A percentile compares a stretch with the other conserved stretches of the same genome.
phyloP scores from a whole-genome alignment of 2,888 invertebrate genomes.

The Ryuthela nishihirai region DNA sequence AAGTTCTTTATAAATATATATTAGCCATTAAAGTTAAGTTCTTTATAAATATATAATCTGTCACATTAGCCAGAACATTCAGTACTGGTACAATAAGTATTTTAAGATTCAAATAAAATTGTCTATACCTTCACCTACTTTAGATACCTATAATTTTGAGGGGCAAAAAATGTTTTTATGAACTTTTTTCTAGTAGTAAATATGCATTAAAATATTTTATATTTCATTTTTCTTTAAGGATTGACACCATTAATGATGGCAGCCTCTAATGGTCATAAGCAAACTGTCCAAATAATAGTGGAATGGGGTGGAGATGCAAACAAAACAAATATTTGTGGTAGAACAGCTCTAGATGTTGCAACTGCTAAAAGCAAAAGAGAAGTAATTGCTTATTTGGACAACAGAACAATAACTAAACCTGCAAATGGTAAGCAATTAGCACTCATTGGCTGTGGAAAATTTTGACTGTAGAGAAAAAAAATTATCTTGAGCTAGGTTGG shows the following conservation, averaged over 20 bases:
- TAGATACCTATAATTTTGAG: neutral
- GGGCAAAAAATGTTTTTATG: too few relatives aligned
- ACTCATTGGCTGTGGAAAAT: too few relatives aligned
- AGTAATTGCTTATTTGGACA: conserved; percentile 48
- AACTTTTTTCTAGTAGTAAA: too few relatives aligned
- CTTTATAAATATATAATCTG: too few relatives aligned
- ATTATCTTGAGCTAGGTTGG: too few relatives aligned
- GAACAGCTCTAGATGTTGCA: conserved; percentile 52
- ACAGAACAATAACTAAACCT: conserved; percentile 50
- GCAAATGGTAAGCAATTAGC: conserved; percentile 46
- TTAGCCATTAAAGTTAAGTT: too few relatives aligned
- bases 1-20: too few relatives aligned
- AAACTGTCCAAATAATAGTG: conserved; percentile 51
- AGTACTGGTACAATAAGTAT: neutral
- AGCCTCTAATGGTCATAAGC: conserved; percentile 51
- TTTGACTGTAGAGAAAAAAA: too few relatives aligned
- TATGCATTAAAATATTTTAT: neutral
- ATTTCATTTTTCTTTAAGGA: conserved; percentile 42
- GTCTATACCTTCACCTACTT: neutral
- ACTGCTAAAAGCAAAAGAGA: conserved; percentile 46
- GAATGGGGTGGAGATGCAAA: conserved; percentile 51
- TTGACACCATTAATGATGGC: conserved; percentile 52
- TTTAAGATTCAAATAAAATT: neutral
- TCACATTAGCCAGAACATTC: too few relatives aligned
- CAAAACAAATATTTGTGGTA: conserved; percentile 48